phyloP scores from a whole-genome alignment of 2,888 invertebrate species.

The Dromius quadrimaculatus region DNA sequence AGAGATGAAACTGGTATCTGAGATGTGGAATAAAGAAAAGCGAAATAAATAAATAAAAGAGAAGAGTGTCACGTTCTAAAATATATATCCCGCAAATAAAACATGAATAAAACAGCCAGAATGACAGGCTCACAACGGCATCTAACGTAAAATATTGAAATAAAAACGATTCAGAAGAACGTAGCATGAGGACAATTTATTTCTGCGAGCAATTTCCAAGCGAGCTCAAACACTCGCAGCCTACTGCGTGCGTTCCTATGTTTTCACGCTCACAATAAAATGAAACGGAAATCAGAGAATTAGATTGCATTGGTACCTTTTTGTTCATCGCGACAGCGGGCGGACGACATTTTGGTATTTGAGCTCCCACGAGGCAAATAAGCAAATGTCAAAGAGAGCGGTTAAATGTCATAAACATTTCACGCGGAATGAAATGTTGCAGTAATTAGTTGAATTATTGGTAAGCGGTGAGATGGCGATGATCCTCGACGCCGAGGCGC shows the following conservation, averaged over 20 bases:
- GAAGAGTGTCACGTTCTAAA: constrained; percentile 49
- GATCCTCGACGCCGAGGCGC: constrained; percentile 9
- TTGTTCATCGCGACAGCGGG: too few species aligned
- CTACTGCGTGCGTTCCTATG: constrained; percentile 27
- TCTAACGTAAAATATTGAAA: constrained; percentile 45
- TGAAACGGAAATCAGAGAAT: constrained; percentile 46
- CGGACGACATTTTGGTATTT: constrained; percentile 38
- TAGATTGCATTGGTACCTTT: constrained; percentile 44
- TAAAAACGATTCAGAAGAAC: constrained; percentile 42
- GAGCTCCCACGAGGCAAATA: constrained; percentile 25
- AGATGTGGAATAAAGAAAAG: constrained; percentile 28
- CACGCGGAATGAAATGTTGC: constrained; percentile 25
- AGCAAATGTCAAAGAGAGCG: constrained; percentile 34
- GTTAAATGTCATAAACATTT: constrained; percentile 42
- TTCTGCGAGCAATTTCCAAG: constrained; percentile 48
- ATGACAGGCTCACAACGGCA: constrained; percentile 47
- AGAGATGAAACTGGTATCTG: constrained; percentile 8
- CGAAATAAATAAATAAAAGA: constrained; percentile 49
- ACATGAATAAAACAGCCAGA: constrained; percentile 49
- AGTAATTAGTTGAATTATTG: constrained; percentile 24
- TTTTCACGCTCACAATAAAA: constrained; percentile 35
- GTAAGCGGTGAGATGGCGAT: neutral
- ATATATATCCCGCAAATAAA: constrained; percentile 50
- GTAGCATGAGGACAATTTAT: constrained; percentile 46
- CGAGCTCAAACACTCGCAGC: constrained; percentile 8